Percentiles rank a stretch among this genome's conserved stretches.
These are phyloP conservation scores for Meleagris gallopavo DNA, from an alignment of 2,113 vertebrate genomes.

Conservation along the genomic window DNA sequence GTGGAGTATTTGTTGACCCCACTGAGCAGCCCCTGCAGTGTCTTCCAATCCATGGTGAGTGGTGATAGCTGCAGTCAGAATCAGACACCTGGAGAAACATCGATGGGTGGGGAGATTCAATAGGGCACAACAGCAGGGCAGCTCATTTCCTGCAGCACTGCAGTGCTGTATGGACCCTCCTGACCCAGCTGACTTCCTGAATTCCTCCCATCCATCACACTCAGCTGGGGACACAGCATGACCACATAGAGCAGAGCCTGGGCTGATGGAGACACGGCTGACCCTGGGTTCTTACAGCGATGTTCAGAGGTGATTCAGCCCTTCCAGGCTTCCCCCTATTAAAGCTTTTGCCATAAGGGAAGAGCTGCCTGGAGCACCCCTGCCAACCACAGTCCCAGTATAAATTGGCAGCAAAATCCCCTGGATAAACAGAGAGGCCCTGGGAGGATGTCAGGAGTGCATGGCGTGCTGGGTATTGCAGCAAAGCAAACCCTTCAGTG, in stretches of 20 bases:
- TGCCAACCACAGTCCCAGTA: neutral
- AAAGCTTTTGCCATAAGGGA: neutral
- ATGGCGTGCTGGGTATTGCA: neutral
- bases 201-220: fast-evolving
- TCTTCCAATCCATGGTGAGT: slow-evolving; percentile 89
- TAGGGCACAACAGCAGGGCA: fast-evolving
- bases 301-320: neutral
- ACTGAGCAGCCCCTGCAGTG: slow-evolving; percentile 80
- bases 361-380: neutral
- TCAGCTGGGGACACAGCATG: neutral
- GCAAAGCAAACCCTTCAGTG: neutral
- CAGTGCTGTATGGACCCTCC: too few species aligned
- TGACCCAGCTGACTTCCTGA: neutral
- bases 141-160: fast-evolving
- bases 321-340: neutral
- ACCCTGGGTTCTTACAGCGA: neutral
- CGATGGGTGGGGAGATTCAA: neutral
- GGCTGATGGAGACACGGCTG: neutral
- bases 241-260: neutral
- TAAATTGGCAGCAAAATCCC: neutral
- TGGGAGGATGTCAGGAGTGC: too few species aligned
- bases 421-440: neutral
- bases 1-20: slow-evolving; percentile 96
- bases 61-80: fast-evolving
- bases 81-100: slow-evolving; percentile 13